phyloP scores from a whole-genome alignment of 2,888 invertebrate genomes.

The Agrochola lychnidis region DNA sequence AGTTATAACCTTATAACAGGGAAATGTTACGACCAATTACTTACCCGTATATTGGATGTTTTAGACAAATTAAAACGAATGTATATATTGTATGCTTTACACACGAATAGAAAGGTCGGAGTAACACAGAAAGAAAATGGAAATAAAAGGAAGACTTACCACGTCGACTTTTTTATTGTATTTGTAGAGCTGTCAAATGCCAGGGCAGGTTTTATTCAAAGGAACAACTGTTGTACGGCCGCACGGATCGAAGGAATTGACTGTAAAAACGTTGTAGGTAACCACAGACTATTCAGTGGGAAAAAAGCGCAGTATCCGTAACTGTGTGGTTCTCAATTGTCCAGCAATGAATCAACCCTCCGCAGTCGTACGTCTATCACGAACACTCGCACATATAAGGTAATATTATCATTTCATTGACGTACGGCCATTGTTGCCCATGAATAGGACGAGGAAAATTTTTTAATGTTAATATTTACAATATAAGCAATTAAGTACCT shows the following conservation, averaged over 20 bases:
- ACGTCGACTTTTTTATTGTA: conserved; percentile 1
- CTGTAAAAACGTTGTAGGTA: background rate
- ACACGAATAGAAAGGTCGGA: conserved; percentile 21
- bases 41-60: conserved; percentile 52
- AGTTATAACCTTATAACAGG: conserved; percentile 30
- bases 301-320: background rate
- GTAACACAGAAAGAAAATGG: conserved; percentile 16
- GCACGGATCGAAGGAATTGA: background rate
- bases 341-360: conserved; percentile 27
- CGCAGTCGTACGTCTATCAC: conserved; percentile 3
- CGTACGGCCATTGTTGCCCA: conserved; percentile 48
- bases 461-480: conserved; percentile 7
- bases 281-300: background rate
- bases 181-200: conserved; percentile 6
- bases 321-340: conserved; percentile 1
- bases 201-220: conserved; percentile 15
- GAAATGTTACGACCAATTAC: conserved; percentile 63
- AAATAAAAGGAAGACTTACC: conserved; percentile 40
- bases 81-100: conserved; percentile 27
- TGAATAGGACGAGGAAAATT: conserved; percentile 51
- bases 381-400: conserved; percentile 21
- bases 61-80: conserved; percentile 61
- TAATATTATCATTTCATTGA: conserved; percentile 52
- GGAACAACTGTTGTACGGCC: conserved; percentile 4
- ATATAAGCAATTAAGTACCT: conserved; percentile 6